Percentiles rank a stretch among this genome's conserved stretches.
Conservation (phyloP, 2,113 vertebrate species). For the Tetrao urogallus region DNA sequence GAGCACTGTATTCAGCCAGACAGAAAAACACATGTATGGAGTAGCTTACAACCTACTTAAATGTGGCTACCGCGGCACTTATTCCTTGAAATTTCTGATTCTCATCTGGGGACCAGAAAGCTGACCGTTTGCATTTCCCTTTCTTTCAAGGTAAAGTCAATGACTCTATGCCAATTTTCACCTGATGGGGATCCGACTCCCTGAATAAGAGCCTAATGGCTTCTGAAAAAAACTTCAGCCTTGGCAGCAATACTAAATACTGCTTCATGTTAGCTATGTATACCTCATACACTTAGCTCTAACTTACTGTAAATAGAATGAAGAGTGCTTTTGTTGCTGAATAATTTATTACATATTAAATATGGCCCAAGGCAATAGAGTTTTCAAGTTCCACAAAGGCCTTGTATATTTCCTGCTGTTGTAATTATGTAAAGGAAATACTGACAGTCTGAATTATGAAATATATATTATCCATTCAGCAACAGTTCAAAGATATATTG, state of each 20-base stretch:
- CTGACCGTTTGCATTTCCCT: background rate
- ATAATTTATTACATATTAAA: constrained; percentile 80
- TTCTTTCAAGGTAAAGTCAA: constrained; percentile 25
- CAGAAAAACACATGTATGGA: background rate
- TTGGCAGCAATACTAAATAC: background rate
- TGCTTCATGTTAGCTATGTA: constrained; percentile 49
- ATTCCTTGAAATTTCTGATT: background rate
- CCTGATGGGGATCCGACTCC: background rate
- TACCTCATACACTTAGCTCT: constrained; percentile 58
- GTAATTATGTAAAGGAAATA: constrained; percentile 74
- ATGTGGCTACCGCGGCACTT: background rate
- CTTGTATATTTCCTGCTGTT: constrained; percentile 61
- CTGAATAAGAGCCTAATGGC: constrained; percentile 1
- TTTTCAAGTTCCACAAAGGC: constrained; percentile 71
- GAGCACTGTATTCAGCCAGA: background rate
- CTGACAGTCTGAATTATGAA: constrained; percentile 72
- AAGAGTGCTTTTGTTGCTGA: constrained; percentile 66
- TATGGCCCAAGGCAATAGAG: constrained; percentile 68
- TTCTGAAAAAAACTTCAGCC: constrained; percentile 57
- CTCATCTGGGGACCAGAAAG: background rate
- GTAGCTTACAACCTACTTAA: background rate
- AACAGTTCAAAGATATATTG: background rate
- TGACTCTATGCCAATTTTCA: background rate
- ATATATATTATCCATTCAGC: constrained; percentile 74
- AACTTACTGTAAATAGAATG: constrained; percentile 76